Evolutionary conservation across 2,888 invertebrate species (phyloP), one percentile per base, ranked within the genome.

Genomic region (Apamea sordens): DNA sequence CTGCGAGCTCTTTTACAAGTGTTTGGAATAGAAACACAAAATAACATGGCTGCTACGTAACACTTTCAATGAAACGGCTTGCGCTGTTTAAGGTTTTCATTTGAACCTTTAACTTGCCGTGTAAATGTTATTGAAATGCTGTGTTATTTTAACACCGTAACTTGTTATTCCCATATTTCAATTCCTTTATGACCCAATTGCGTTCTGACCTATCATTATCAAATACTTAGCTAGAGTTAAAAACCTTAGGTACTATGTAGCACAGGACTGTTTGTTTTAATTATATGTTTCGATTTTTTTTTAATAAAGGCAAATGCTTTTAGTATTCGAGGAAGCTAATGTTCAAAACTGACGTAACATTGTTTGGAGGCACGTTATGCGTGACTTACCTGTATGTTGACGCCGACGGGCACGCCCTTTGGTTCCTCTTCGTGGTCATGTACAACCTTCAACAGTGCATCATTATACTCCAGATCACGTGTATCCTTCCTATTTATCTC

Each of bases 341-440:
- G 68, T 77, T n/a, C n/a, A 64, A 70, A 56, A 65, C 21, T 65
- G 70, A 77, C 59, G 24, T 69, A 69, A 85, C 21, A 80, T 47
- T 28, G 68, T 72, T 86, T 28, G 47, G 56, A 41, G 56, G 28
- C 56, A 83, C 75, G 61, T 69, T 36, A 70, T 71, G 76, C 64
- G 69, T 72, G 50, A 91, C 93, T 92, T 88, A 95, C 97, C 89
- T 95, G 94, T 87, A 96, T 96, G 87, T 95, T 92, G 73, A 97
- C 96, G 74, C 96, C 96, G 91, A 95, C 92, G 0, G 95, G 93
- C 11, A 96, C 95, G 24, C 95, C 96, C 84, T 95, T 94, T 0
- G 96, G 97, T 77, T 96, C 97, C 78, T 96, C 97, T 59, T 97
- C 96, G 65, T 96, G 96, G 7, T 82, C 86, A 59, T 82, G 82